Conservation (phyloP, 30 jellyfish, hydroid and myxozoan species). For the Cassiopea xamachana region DNA sequence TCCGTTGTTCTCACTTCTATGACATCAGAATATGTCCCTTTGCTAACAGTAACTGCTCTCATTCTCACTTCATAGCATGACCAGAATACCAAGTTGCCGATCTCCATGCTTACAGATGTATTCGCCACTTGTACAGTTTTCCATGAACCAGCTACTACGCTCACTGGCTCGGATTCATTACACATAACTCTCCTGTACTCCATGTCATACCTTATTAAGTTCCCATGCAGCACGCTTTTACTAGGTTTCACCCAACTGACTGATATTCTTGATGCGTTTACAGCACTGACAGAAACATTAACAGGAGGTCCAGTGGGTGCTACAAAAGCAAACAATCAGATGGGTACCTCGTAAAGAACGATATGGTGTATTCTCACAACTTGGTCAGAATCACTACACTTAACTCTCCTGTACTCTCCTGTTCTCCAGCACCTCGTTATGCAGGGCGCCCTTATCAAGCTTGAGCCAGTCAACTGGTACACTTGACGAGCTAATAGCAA, state of each 20-base stretch:
- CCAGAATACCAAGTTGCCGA: slow-evolving; percentile 6
- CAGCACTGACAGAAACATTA: background rate
- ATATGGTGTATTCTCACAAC: slow-evolving; percentile 1
- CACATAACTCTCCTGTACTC: slow-evolving; percentile 27
- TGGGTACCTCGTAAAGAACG: no score
- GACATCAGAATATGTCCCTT: background rate
- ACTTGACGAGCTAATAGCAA: slow-evolving; percentile 17
- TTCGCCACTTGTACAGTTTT: background rate
- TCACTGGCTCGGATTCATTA: background rate
- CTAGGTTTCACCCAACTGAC: slow-evolving; percentile 26
- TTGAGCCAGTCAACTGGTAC: background rate
- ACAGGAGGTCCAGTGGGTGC: background rate
- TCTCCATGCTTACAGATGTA: background rate
- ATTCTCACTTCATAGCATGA: slow-evolving; percentile 15
- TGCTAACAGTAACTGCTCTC: background rate
- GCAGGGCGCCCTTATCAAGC: background rate
- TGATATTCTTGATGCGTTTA: slow-evolving; percentile 20
- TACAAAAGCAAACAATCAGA: no score
- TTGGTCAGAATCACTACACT: slow-evolving; percentile 1
- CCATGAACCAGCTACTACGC: background rate
- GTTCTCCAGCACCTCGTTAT: background rate
- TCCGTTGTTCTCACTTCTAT: background rate
- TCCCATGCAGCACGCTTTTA: slow-evolving; percentile 23
- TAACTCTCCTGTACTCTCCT: slow-evolving; percentile 10
- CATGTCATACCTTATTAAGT: background rate